Evolutionary conservation across 2,113 vertebrate genomes (phyloP).

Genomic region (Nyctereutes procyonoides): DNA sequence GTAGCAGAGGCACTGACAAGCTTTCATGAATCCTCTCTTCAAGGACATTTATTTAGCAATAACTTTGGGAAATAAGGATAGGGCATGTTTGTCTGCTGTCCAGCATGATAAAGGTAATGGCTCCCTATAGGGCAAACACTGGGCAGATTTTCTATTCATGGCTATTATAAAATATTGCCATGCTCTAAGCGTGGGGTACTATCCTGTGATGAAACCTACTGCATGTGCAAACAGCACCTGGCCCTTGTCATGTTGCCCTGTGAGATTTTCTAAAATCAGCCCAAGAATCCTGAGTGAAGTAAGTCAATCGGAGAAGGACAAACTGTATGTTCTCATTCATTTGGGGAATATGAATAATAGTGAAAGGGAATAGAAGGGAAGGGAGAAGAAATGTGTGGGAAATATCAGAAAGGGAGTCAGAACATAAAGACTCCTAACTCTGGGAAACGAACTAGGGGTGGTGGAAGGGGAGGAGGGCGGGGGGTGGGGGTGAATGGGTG

Average conservation of each 20-base stretch:
- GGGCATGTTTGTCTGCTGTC: background rate
- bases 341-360: no score
- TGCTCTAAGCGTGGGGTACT: background rate
- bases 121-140: background rate
- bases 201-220: background rate
- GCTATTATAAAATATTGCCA: background rate
- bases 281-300: no score
- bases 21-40: background rate
- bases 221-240: background rate
- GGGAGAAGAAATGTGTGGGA: no score
- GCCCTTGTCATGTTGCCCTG: background rate
- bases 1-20: background rate
- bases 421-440: no score
- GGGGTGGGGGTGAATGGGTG: no score
- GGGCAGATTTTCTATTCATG: background rate
- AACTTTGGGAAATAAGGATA: conserved; percentile 13
- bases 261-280: background rate
- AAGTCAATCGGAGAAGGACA: no score
- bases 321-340: no score
- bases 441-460: no score
- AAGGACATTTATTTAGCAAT: conserved; percentile 37
- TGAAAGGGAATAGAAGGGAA: no score
- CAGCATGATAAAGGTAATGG: background rate
- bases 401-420: no score
- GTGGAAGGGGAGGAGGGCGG: no score